phyloP scores from a whole-genome alignment of 1,140 invertebrate species.

The Drosophila obscura region DNA sequence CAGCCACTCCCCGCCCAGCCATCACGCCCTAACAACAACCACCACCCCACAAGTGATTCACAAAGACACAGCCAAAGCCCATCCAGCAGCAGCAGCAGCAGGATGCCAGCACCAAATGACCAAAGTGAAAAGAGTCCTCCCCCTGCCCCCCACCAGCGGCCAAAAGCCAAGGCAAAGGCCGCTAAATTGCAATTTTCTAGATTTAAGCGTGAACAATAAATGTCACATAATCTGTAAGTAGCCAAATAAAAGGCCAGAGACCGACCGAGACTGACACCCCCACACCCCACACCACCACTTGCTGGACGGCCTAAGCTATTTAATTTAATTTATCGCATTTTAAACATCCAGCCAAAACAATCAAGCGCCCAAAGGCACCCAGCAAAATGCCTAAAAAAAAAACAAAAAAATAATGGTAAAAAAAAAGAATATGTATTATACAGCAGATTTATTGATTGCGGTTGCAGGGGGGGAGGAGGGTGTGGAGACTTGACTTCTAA shows the following conservation, averaged over 20 bases:
- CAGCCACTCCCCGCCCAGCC: background rate
- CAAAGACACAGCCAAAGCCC: constrained; percentile 10
- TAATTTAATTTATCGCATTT: constrained; percentile 82
- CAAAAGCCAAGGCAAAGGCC: constrained; percentile 31
- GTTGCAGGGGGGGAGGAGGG: constrained; percentile 22
- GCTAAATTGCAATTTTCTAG: constrained; percentile 80
- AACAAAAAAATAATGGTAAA: constrained; percentile 3
- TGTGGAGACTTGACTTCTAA: constrained; percentile 8
- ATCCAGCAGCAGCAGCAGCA: background rate
- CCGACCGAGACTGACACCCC: no score
- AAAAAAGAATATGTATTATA: constrained; percentile 42
- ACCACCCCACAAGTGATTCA: constrained; percentile 8
- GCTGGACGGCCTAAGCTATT: constrained; percentile 46
- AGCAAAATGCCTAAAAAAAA: background rate
- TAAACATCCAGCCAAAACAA: constrained; percentile 75
- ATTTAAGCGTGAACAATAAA: constrained; percentile 82
- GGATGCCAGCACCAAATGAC: constrained; percentile 25
- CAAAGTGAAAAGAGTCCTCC: constrained; percentile 17
- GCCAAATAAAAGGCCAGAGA: constrained; percentile 68
- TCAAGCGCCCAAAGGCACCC: constrained; percentile 35
- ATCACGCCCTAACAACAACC: no score
- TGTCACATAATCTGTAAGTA: constrained; percentile 82
- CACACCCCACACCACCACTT: background rate
- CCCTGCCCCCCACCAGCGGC: no score
- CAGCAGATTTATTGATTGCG: constrained; percentile 77